Conservation (phyloP, 2,888 invertebrate species). For the Leptopilina drosophilae region DNA sequence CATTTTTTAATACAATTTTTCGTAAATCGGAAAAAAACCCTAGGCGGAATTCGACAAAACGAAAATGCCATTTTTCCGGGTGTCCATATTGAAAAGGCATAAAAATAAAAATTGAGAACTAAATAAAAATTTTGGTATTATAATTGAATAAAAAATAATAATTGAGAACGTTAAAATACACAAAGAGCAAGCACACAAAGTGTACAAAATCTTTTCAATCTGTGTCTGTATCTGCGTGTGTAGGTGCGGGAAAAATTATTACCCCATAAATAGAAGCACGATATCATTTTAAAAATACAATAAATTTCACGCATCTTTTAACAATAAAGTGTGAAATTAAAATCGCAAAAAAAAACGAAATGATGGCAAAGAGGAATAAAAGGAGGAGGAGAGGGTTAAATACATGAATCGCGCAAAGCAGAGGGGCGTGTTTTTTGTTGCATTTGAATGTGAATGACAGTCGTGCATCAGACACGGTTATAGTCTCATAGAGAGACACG, state of each 20-base stretch:
- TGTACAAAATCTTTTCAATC: too few species aligned
- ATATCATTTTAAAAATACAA: not conserved
- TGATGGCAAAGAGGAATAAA: not conserved
- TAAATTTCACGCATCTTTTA: not conserved
- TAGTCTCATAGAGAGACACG: conserved; percentile 28
- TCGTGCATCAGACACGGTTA: conserved; percentile 62
- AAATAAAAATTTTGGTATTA: too few species aligned
- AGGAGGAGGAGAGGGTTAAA: not conserved
- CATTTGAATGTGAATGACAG: conserved; percentile 68
- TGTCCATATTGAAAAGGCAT: too few species aligned
- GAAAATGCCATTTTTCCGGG: too few species aligned
- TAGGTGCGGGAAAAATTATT: not conserved
- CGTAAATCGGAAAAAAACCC: too few species aligned
- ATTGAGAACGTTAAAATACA: too few species aligned
- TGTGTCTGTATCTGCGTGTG: too few species aligned
- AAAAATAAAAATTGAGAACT: too few species aligned
- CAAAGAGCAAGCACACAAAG: too few species aligned
- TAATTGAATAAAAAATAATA: too few species aligned
- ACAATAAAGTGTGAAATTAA: conserved; percentile 16
- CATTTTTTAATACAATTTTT: too few species aligned
- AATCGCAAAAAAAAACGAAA: conserved; percentile 7
- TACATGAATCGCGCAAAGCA: not conserved
- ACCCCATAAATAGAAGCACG: not conserved
- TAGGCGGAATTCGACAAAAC: too few species aligned
- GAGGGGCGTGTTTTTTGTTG: conserved; percentile 58